Percentiles rank a stretch among this genome's conserved stretches.
These are phyloP conservation scores for Microtus californicus DNA, from an alignment of 2,797 vertebrate genomes.

Conservation along the genomic window DNA sequence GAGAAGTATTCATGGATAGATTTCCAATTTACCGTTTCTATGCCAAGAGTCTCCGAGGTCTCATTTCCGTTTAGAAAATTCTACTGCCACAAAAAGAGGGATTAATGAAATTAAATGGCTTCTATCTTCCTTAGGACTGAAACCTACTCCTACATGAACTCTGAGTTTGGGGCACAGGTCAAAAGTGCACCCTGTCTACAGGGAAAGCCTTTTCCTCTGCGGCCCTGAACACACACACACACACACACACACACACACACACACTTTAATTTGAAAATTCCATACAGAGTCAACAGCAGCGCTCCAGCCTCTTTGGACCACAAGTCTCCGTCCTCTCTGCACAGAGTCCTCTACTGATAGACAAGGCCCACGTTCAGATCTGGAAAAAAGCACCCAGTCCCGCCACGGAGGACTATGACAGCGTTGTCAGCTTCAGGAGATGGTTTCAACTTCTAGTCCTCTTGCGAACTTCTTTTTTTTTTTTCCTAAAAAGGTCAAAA, in stretches of 20 bases:
- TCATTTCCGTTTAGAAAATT: slow-evolving; percentile 65
- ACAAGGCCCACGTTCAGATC: neutral
- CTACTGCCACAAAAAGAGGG: slow-evolving; percentile 36
- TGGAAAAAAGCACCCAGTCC: neutral
- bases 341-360: neutral
- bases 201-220: neutral
- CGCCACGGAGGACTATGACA: neutral
- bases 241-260: neutral
- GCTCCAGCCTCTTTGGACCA: neutral
- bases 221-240: neutral
- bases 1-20: slow-evolving; percentile 43
- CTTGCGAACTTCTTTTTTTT: neutral
- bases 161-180: neutral
- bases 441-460: neutral
- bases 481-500: neutral
- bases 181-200: slow-evolving; percentile 13
- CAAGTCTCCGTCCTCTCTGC: slow-evolving; percentile 1
- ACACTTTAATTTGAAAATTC: slow-evolving; percentile 8
- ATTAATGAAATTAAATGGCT: slow-evolving; percentile 67
- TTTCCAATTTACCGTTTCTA: slow-evolving; percentile 65
- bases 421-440: neutral
- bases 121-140: slow-evolving; percentile 37
- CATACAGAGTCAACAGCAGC: neutral
- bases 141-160: neutral
- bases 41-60: slow-evolving; percentile 60